Conservation (phyloP, 23 tunicate genomes). For the Trididemnum miniatum region DNA sequence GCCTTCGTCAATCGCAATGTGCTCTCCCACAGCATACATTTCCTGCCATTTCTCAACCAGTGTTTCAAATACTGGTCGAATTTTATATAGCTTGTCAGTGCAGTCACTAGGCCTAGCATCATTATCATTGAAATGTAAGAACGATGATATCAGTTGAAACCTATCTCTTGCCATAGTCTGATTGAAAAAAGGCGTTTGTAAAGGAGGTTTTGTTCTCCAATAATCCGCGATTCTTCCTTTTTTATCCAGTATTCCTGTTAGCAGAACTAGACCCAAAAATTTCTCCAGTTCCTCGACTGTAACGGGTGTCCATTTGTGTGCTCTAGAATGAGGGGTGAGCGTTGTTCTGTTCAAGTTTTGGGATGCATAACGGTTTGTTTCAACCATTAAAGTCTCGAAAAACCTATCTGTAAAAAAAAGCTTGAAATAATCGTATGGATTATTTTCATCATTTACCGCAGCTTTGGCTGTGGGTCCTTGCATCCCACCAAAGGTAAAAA, state of each 20-base stretch:
- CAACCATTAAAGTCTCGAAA: background rate
- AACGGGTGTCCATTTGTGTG: background rate
- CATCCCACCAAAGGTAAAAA: background rate
- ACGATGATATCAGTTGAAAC: constrained; percentile 17
- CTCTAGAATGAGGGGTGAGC: constrained; percentile 1
- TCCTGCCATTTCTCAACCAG: constrained; percentile 25
- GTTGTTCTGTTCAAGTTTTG: background rate
- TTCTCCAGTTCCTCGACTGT: constrained; percentile 3
- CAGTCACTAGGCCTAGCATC: constrained; percentile 12
- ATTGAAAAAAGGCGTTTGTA: constrained; percentile 22
- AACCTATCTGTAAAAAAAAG: constrained; percentile 8
- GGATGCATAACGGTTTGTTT: constrained; percentile 29
- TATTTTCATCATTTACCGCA: constrained; percentile 14
- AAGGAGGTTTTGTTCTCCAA: background rate
- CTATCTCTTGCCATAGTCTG: constrained; percentile 23
- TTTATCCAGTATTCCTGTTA: constrained; percentile 11
- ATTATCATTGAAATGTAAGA: constrained; percentile 44
- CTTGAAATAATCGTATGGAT: background rate
- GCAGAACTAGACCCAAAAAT: constrained; percentile 32
- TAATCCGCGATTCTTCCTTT: background rate
- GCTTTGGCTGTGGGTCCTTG: constrained; percentile 18
- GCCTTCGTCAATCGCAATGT: constrained; percentile 42
- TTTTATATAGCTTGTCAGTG: constrained; percentile 24
- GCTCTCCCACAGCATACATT: constrained; percentile 40
- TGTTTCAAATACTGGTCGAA: constrained; percentile 15